Conservation (phyloP, 2,113 vertebrate species). For the Bubalus kerabau region DNA sequence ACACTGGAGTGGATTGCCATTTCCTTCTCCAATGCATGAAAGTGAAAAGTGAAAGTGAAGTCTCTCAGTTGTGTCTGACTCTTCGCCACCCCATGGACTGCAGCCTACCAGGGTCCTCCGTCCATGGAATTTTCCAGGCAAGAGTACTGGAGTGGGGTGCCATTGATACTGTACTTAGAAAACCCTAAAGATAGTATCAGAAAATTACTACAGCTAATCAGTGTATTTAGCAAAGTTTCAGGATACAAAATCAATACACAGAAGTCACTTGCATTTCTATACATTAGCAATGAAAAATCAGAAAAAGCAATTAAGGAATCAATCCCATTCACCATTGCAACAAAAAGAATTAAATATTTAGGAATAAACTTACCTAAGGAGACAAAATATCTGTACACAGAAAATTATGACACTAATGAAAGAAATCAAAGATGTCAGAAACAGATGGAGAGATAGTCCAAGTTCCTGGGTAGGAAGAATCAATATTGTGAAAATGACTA, state of each 20-base stretch:
- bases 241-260: not conserved
- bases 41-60: too few species aligned
- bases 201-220: not conserved
- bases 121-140: too few species aligned
- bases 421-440: not conserved
- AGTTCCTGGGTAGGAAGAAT: not conserved
- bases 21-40: too few species aligned
- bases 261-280: not conserved
- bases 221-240: not conserved
- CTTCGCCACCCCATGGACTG: too few species aligned
- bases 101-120: too few species aligned
- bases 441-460: not conserved
- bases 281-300: not conserved
- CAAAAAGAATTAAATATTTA: not conserved
- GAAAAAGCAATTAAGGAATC: not conserved
- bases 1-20: too few species aligned
- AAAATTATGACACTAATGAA: not conserved
- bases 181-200: not conserved
- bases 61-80: too few species aligned
- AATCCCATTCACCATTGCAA: not conserved
- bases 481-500: not conserved
- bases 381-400: not conserved
- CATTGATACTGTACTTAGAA: not conserved
- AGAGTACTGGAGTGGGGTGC: too few species aligned
- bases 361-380: not conserved